Evolutionary conservation across 2,888 invertebrate species (phyloP), one percentile per base, ranked within the genome.

Genomic region (Patella pellucida): DNA sequence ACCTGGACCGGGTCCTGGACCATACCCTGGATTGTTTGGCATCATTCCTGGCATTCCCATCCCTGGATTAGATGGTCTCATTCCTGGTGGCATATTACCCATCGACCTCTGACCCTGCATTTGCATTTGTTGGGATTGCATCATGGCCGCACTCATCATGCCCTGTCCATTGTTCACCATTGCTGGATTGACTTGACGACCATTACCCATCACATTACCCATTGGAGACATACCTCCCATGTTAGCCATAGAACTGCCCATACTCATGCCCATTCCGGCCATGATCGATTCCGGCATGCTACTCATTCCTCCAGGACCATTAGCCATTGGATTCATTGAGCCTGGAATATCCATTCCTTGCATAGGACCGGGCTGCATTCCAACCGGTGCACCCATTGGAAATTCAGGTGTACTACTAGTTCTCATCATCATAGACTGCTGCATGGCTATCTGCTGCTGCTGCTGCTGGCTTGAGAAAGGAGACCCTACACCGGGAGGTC

Each of bases 11-110:
- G 81, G 82, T 16, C 79, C 74, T 1, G 75, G 73, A 16, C 75
- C 73, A 23, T 15, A 14, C 12, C 54, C 72, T 16, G 73, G 75
- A 15, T 62, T 72, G 27, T 76, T 75, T 14, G 77, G 73, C 78
- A 80, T 76, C 31, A 81, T 83, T n/a, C 82, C 82, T 5, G 84
- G 77, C 81, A 85, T 83, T 77, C 84, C 78, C 84, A 84, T 85
- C 19, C 82, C 83, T 11, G 79, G 80, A 68, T 79, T 78, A 19
- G 79, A 74, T 69, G 83, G 83, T 69, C 77, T 73, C 67, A 81
- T 69, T 75, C 81, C 75, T 68, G 76, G 75, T 19, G 81, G 80
- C n/a, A 69, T 72, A 12, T 74, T 70, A 79, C 85, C 83, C 27
- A 83, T 79, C 41, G 82, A 78, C 50, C 83, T 79, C 69, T 80